Evolutionary conservation across 1,140 invertebrate genomes (phyloP).

Genomic region (Onthophagus taurus): DNA sequence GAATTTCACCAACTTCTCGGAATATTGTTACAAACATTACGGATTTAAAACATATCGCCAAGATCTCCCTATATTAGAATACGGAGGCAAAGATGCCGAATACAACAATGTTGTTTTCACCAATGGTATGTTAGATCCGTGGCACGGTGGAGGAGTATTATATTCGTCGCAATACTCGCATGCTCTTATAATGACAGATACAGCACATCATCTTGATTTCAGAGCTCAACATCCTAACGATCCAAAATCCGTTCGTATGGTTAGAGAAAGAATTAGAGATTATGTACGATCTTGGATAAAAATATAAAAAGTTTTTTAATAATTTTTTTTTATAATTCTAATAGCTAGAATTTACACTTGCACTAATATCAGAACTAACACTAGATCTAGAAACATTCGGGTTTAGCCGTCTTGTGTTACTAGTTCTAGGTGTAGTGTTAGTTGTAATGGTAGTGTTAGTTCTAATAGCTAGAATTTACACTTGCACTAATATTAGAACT

Average conservation of each 20-base stretch:
- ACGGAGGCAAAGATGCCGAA: constrained; percentile 67
- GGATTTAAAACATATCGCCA: constrained; percentile 49
- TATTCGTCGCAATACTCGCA: constrained; percentile 54
- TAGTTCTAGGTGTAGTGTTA: too few relatives aligned
- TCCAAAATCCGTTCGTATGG: constrained; percentile 63
- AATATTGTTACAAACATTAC: constrained; percentile 61
- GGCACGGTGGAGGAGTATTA: constrained; percentile 81
- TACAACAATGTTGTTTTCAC: constrained; percentile 81
- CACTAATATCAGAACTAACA: too few relatives aligned
- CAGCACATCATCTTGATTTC: constrained; percentile 89
- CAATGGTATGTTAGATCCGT: constrained; percentile 87
- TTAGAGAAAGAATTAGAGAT: too few relatives aligned
- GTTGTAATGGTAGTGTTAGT: too few relatives aligned
- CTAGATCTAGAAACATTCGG: too few relatives aligned
- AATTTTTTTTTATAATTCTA: too few relatives aligned
- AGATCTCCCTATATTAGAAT: constrained; percentile 60
- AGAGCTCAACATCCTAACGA: constrained; percentile 59
- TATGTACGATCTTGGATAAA: too few relatives aligned
- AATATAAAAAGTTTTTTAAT: too few relatives aligned
- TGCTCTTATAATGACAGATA: constrained; percentile 75
- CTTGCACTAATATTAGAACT: too few relatives aligned
- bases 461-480: too few relatives aligned
- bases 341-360: too few relatives aligned
- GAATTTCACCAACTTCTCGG: constrained; percentile 58
- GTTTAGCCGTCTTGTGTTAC: too few relatives aligned